Evolutionary conservation across 2,888 invertebrate genomes (phyloP).

Genomic region (Heliconius aoede): DNA sequence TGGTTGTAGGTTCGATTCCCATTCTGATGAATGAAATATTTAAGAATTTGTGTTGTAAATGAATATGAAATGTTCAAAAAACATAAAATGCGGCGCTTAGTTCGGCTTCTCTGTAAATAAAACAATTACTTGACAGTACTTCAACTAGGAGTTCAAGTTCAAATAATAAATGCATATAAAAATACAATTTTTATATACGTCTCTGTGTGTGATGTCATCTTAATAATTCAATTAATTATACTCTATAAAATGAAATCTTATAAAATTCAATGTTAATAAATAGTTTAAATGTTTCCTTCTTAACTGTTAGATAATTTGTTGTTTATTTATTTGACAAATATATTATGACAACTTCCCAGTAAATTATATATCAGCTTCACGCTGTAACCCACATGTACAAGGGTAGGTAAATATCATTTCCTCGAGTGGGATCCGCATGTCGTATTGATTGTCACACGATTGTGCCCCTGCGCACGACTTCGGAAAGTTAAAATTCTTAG

Average conservation of each 20-base stretch:
- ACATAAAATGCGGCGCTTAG: no score
- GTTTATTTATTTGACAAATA: not conserved
- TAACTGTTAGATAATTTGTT: not conserved
- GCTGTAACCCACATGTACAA: no score
- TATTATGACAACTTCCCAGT: not conserved
- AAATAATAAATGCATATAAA: constrained; percentile 2
- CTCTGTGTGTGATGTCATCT: not conserved
- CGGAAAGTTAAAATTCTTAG: not conserved
- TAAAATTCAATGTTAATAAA: not conserved
- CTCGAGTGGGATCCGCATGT: no score
- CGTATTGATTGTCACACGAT: no score
- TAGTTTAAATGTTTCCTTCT: not conserved
- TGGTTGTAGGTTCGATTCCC: not conserved
- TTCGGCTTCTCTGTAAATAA: not conserved
- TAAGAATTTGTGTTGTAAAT: no score
- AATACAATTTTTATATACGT: not conserved
- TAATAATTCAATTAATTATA: not conserved
- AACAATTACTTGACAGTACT: not conserved
- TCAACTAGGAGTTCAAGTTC: not conserved
- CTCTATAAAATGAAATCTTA: not conserved
- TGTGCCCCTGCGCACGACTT: no score
- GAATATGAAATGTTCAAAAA: no score
- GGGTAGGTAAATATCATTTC: no score
- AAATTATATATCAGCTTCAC: not conserved
- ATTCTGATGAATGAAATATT: no score